A percentile compares a stretch with the other conserved stretches of the same genome.
These are phyloP conservation scores for Chaetodon trifascialis DNA, from an alignment of 2,113 vertebrate species.

Conservation along the genomic window DNA sequence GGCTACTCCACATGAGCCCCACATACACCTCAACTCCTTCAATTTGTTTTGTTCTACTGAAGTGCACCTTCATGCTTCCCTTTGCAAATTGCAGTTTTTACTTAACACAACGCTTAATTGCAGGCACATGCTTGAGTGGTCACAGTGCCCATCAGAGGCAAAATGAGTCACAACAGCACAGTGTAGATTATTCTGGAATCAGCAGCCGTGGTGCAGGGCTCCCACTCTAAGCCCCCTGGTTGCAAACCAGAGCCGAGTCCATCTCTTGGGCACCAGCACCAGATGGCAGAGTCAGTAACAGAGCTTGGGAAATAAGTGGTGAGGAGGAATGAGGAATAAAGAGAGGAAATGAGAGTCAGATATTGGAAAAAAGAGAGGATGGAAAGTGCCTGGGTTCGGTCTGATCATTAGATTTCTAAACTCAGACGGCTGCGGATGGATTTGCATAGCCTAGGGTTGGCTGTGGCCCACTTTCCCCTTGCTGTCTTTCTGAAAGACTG, in stretches of 20 bases:
- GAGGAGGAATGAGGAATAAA: slow-evolving; percentile 42
- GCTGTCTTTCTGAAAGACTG: slow-evolving; percentile 75
- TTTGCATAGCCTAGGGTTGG: slow-evolving; percentile 84
- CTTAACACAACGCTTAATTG: slow-evolving; percentile 78
- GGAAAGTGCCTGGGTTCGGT: slow-evolving; percentile 64
- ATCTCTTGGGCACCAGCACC: slow-evolving; percentile 73
- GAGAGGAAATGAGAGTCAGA: slow-evolving; percentile 59
- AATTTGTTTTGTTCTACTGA: slow-evolving; percentile 61
- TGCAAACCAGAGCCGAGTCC: slow-evolving; percentile 64
- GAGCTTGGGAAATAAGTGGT: slow-evolving; percentile 33
- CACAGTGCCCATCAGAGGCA: slow-evolving; percentile 72
- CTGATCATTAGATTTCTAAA: slow-evolving; percentile 81
- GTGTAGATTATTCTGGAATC: slow-evolving; percentile 74
- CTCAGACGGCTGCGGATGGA: slow-evolving; percentile 73
- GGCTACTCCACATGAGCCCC: slow-evolving; percentile 29
- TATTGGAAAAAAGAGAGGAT: slow-evolving; percentile 54
- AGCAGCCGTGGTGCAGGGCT: slow-evolving; percentile 68
- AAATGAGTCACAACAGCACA: slow-evolving; percentile 67
- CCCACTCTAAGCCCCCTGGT: slow-evolving; percentile 62
- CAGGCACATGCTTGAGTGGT: slow-evolving; percentile 77
- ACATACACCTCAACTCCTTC: slow-evolving; percentile 28
- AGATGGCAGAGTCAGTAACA: slow-evolving; percentile 75
- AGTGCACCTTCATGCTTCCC: slow-evolving; percentile 74
- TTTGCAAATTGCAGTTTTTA: slow-evolving; percentile 80
- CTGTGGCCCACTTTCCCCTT: slow-evolving; percentile 79